These are phyloP conservation scores for Corythoichthys intestinalis DNA, from an alignment of 2,113 vertebrate genomes.

Conservation along the genomic window DNA sequence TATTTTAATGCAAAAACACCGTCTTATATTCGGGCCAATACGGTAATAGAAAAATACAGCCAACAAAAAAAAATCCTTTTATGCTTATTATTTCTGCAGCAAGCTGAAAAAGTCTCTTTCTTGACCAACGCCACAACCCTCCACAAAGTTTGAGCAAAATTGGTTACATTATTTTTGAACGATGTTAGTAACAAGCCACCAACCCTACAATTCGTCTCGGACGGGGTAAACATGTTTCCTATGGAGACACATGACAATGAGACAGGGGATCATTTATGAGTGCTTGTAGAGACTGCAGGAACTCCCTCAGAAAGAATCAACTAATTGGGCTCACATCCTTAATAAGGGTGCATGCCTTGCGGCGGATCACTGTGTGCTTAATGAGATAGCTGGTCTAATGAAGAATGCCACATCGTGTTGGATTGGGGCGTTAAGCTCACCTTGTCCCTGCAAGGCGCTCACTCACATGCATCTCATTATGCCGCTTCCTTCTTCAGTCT, in stretches of 20 bases:
- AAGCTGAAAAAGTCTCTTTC: background rate
- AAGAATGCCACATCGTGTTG: conserved; percentile 36
- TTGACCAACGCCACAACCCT: background rate
- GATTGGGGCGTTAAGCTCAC: conserved; percentile 29
- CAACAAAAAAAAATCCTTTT: too few relatives aligned
- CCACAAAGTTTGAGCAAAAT: background rate
- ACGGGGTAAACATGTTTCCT: background rate
- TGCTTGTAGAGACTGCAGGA: background rate
- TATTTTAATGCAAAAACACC: too few relatives aligned
- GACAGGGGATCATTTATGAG: background rate
- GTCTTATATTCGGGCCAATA: too few relatives aligned
- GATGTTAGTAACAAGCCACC: background rate
- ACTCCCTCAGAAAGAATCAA: conserved; percentile 47
- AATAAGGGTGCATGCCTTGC: conserved; percentile 52
- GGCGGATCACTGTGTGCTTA: conserved; percentile 21
- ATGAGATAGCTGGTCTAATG: conserved; percentile 46
- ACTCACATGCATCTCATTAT: conserved; percentile 42
- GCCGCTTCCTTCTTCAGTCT: background rate
- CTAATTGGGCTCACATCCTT: conserved; percentile 59
- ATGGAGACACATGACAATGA: background rate
- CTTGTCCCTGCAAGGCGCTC: conserved; percentile 32
- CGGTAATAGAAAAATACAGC: too few relatives aligned
- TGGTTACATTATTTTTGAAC: background rate
- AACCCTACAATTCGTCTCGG: background rate
- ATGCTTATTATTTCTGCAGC: too few relatives aligned